Base-by-base conservation (phyloP, 2,888 invertebrate species). In the Callinectes sapidus region DNA sequence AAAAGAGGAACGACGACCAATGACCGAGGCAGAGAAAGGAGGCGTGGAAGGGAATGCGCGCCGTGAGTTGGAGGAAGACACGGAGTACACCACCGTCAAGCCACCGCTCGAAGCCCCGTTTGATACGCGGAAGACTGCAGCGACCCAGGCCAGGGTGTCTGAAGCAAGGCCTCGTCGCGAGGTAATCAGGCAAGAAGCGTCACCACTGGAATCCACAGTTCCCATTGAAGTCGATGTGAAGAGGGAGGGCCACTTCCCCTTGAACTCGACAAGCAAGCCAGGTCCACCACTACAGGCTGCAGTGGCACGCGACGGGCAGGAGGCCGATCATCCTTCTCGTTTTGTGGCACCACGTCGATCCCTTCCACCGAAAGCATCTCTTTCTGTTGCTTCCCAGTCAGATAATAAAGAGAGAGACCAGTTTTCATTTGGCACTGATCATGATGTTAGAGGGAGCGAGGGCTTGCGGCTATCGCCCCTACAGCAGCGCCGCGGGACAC, bases 371-470 rank as follows among this genome's bases (percentile, higher is more conserved):
- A 18, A 23, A 42, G 1, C 61, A 13, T 39, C 90, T 55, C 32
- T 55, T 54, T 35, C 42, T 16, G 35, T 55, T 86, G 23, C 35
- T 55, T 90, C 81, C 32, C 23, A 16, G 35, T 32, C 81, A 81
- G 81, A 61, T 54, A 14, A 81, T 55, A 55, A 86, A 54, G 81
- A 85, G 39, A 77, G 13, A 48, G 90, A 54, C 71, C 90, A 23
- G 86, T 85, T 90, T 85, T 86, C 90, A 28, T 35, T 85, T 23
- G 35, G 23, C 61, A 55, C 8, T 86, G 61, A 86, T 39, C 86
- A 90, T 90, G 81, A 55, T 55, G 86, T 10, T 55, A 90, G 81
- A 35, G 86, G 54, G 90, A 85, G 55, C 90, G 86, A 90, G 90
- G 16, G 86, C 32, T 39, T 77, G 86, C 28, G n/a, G 23, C 10